Conservation (phyloP, 2,797 vertebrate genomes). For the Scolopax bukidnonensis region DNA sequence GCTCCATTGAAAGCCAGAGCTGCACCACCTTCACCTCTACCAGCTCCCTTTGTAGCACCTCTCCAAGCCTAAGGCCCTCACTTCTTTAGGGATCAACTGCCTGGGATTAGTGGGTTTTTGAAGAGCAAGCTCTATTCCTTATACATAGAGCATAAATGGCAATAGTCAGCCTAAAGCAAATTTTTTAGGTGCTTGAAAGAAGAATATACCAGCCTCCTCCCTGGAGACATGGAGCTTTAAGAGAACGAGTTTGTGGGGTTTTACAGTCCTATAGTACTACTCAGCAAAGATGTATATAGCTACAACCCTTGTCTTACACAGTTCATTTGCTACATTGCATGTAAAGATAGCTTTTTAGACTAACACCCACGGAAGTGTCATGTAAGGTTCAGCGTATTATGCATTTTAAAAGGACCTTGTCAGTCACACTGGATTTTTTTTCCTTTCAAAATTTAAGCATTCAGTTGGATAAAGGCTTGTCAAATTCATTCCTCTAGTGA, state of each 20-base stretch:
- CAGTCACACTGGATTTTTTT: background rate
- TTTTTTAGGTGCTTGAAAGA: background rate
- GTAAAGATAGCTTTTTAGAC: constrained; percentile 12
- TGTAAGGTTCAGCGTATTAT: background rate
- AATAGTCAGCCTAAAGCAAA: background rate
- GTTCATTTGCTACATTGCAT: background rate
- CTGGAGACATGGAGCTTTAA: background rate
- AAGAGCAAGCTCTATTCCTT: background rate
- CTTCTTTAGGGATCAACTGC: background rate
- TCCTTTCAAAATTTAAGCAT: constrained; percentile 4
- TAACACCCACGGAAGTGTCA: constrained; percentile 30
- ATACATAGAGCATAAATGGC: background rate
- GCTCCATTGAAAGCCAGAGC: background rate
- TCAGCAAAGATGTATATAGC: background rate
- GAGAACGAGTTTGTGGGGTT: background rate
- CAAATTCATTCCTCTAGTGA: background rate
- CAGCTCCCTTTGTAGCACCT: background rate
- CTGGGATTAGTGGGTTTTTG: background rate
- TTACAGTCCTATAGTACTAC: background rate
- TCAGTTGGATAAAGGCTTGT: constrained; percentile 20
- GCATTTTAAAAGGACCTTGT: constrained; percentile 45
- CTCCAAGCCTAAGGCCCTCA: background rate
- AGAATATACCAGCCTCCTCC: background rate
- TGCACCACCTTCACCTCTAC: background rate
- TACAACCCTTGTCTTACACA: background rate